Base-by-base conservation (phyloP, 2,113 vertebrate genomes). In the Oenanthe melanoleuca region DNA sequence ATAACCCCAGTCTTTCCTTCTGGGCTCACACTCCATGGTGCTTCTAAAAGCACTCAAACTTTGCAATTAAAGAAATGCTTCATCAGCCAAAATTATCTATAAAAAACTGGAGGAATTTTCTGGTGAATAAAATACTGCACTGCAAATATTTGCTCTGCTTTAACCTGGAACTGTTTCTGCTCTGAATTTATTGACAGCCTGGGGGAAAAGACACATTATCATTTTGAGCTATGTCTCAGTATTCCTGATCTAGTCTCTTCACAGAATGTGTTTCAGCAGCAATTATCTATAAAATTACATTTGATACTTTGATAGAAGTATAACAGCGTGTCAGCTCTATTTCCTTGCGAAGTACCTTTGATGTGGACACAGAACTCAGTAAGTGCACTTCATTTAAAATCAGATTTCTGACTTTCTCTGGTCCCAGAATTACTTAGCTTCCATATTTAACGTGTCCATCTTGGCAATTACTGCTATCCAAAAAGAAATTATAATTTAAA, bases 121-220 rank as follows among this genome's bases (percentile, higher is more conserved):
- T 78, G 28, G 15, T 74, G 47, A 84, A 67, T 71, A 86, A 93
- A 88, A 86, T 90, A 83, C 13, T 84, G 10, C 24, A 73, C 52
- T 88, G 67, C 38, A 95, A 92, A 80, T 85, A 88, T 91, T 93
- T 93, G n/a, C 23, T 86, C 60, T 80, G 24, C 28, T 89, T 85
- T 64, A 86, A 47, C 23, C 47, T 82, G 75, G 78, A 42, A n/a
- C 50, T 80, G 5, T 24, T 93, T 56, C 38, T 63, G 8, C 56
- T 92, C 56, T 49, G 60, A 71, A 42, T 60, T 22, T 78, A 52
- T 25, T 44, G 47, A 55, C 23, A 42, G 18, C 57, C 11, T 71
- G 4, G 1, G 23, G 20, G 37, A 19, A 60, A 78, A 78, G 34
- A 42, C 42, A 59, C 0, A 1, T 59, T 44, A 37, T 45, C 4